Base-by-base conservation (phyloP, 2,797 vertebrate species). In the Hippoglossus hippoglossus region DNA sequence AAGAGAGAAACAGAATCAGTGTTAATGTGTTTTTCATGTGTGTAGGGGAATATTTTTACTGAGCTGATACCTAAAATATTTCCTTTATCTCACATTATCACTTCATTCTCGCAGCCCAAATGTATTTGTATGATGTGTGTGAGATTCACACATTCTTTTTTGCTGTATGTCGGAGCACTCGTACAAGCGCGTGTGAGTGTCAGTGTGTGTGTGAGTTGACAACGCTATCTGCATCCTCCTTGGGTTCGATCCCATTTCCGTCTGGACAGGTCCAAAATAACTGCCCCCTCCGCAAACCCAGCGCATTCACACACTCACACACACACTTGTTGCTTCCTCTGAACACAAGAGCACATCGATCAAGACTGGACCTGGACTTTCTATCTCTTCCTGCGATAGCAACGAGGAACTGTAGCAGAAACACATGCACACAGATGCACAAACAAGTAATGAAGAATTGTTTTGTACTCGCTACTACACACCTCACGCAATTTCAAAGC, bases 371-470 rank as follows among this genome's bases (percentile, higher is more conserved):
- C 93, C 93, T 87, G 92, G 89, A 93, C 93, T 95, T 96, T 95
- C 83, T 96, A 95, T 96, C 96, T 95, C 93, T 96, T 97, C 96
- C 97, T 96, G 95, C 91, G 93, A 92, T 93, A 94, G 67, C 51
- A 28, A 24, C 39, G 65, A 86, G 75, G 88, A 82, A 84, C 73
- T 68, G 50, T 57, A 71, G 68, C 70, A 77, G 47, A 65, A 75
- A 72, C 58, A 59, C 54, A 77, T 16, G 11, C 22, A 60, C 58
- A 22, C 19, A 25, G 47, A 72, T 4, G 15, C 54, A 69, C 22
- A 59, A 63, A 63, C 34, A 74, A 34, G 51, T 50, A 69, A 61
- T 68, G n/a, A 47, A 39, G 5, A 18, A 58, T 81, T 52, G 72
- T 64, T 70, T 54, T 26, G 9, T 25, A 19, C 16, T 49, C 62